Percentiles rank a stretch among this genome's conserved stretches.
These are phyloP conservation scores for Ctenosaura bakeri DNA, from an alignment of 2,797 vertebrate species.

Conservation along the genomic window DNA sequence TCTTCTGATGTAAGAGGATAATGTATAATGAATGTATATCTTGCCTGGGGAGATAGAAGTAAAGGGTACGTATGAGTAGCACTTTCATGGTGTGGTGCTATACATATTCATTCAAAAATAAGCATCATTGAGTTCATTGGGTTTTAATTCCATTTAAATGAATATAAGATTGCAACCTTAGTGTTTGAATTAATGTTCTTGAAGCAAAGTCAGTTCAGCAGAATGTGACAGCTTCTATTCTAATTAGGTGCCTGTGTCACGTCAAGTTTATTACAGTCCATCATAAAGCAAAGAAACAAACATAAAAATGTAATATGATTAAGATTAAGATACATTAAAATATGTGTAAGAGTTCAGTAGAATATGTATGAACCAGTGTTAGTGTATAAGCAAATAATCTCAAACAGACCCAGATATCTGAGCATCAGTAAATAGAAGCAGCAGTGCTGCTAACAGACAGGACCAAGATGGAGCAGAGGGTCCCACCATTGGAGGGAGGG, in stretches of 20 bases:
- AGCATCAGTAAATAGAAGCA: too few relatives aligned
- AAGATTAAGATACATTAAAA: too few relatives aligned
- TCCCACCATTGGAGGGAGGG: too few relatives aligned
- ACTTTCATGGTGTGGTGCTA: not conserved
- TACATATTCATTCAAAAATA: not conserved
- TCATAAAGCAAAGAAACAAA: too few relatives aligned
- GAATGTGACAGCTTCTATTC: not conserved
- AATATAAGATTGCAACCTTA: not conserved
- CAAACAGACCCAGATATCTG: too few relatives aligned
- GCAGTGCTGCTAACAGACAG: too few relatives aligned
- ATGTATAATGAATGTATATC: conserved; percentile 8
- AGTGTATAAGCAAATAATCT: not conserved
- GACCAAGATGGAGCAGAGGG: too few relatives aligned
- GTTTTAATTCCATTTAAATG: not conserved
- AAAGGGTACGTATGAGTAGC: not conserved
- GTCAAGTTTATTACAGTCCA: too few relatives aligned
- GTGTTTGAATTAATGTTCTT: not conserved
- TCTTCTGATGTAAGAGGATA: conserved; percentile 7
- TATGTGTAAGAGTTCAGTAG: too few relatives aligned
- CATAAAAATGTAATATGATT: too few relatives aligned
- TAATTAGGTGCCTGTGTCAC: not conserved
- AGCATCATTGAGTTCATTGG: not conserved
- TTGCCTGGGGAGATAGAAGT: not conserved
- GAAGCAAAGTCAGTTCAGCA: not conserved
- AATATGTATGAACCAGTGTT: too few relatives aligned